Conservation (phyloP, 2,113 vertebrate genomes). For the Ascaphus truei region DNA sequence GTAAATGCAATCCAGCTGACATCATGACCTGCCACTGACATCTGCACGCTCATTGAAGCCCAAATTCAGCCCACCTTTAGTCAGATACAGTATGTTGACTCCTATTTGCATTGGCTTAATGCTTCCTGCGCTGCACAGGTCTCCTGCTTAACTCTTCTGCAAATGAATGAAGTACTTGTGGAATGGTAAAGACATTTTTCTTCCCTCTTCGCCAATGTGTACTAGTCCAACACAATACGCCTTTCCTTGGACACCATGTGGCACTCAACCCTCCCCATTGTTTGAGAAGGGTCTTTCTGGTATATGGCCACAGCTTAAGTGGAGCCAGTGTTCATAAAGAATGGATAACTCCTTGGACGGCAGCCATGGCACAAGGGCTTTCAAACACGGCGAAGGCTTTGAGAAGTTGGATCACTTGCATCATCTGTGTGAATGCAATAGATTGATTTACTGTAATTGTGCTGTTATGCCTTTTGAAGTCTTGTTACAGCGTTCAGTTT, state of each 20-base stretch:
- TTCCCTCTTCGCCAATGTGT: conserved; percentile 55
- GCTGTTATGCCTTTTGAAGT: not conserved
- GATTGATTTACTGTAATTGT: conserved; percentile 8
- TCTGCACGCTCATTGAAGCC: conserved; percentile 42
- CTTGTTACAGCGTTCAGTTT: not conserved
- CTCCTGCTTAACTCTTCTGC: conserved; percentile 47
- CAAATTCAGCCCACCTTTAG: conserved; percentile 51
- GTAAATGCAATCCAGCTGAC: conserved; percentile 48
- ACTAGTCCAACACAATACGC: conserved; percentile 60
- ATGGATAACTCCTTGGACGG: conserved; percentile 50
- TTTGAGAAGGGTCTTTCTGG: conserved; percentile 52
- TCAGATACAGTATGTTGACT: conserved; percentile 52
- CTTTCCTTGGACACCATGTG: conserved; percentile 49
- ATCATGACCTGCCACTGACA: conserved; percentile 49
- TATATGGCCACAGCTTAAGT: conserved; percentile 49
- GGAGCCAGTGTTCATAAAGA: conserved; percentile 47
- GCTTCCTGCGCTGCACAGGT: conserved; percentile 50
- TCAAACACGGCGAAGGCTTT: conserved; percentile 10
- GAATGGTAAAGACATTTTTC: conserved; percentile 57
- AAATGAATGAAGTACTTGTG: conserved; percentile 63
- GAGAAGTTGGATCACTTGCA: conserved; percentile 11
- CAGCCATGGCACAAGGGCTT: conserved; percentile 22
- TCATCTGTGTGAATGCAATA: not conserved
- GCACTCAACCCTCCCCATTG: conserved; percentile 44
- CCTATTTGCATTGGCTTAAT: conserved; percentile 53